Evolutionary conservation across 2,113 vertebrate species (phyloP).

Genomic region (Ctenomys sociabilis): DNA sequence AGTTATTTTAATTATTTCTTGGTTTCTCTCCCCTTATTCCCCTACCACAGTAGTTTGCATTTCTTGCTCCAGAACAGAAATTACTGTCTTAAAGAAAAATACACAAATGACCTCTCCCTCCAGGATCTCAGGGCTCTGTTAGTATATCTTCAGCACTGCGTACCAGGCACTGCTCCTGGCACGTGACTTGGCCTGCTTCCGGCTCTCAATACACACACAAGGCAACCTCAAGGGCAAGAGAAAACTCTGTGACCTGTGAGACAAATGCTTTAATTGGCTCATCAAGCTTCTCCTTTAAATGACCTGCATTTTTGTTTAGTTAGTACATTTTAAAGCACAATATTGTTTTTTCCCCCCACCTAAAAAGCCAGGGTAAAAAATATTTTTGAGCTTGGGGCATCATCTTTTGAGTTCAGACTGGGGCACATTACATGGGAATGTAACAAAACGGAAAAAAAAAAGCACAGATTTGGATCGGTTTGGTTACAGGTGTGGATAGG

Average conservation of each 20-base stretch:
- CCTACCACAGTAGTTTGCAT: background rate
- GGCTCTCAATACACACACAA: background rate
- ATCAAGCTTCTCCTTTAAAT: background rate
- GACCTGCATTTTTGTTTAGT: background rate
- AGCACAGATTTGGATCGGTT: background rate
- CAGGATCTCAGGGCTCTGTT: background rate
- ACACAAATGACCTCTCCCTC: background rate
- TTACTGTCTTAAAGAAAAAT: background rate
- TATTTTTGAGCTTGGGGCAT: background rate
- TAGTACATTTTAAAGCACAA: background rate
- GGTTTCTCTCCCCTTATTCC: background rate
- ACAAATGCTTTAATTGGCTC: background rate
- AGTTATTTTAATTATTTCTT: conserved; percentile 36
- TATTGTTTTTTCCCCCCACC: background rate
- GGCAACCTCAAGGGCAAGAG: background rate
- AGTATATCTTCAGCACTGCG: background rate
- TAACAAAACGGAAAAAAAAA: background rate
- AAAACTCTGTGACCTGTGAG: background rate
- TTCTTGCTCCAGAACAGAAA: conserved; percentile 40
- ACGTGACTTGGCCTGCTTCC: background rate
- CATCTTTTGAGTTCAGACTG: background rate
- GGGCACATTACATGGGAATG: background rate
- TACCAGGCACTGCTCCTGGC: background rate
- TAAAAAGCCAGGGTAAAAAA: conserved; percentile 9
- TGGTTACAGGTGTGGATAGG: background rate